Conservation (phyloP, 1,140 invertebrate genomes). For the Aphidius gifuensis region DNA sequence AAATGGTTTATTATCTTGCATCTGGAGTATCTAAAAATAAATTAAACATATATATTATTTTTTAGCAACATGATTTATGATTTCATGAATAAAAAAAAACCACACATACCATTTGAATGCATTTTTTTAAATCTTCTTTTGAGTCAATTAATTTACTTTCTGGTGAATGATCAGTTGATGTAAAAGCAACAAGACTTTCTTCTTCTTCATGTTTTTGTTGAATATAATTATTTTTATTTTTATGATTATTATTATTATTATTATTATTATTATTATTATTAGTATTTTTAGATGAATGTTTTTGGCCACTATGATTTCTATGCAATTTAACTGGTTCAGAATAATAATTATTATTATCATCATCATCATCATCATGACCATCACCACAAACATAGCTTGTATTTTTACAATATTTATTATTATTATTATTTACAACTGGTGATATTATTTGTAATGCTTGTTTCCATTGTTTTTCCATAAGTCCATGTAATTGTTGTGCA, state of each 20-base stretch:
- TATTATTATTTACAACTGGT: slow-evolving; percentile 16
- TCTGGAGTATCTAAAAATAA: slow-evolving; percentile 42
- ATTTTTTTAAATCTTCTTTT: slow-evolving; percentile 45
- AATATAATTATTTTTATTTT: slow-evolving; percentile 25
- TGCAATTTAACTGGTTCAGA: background rate
- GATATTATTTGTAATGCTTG: slow-evolving; percentile 72
- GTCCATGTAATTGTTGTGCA: slow-evolving; percentile 69
- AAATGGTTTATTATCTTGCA: slow-evolving; percentile 44
- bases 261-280: slow-evolving; percentile 23
- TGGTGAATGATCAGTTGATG: slow-evolving; percentile 41
- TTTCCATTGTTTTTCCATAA: slow-evolving; percentile 78
- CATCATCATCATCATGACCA: background rate
- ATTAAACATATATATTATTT: background rate
- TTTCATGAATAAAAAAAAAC: background rate
- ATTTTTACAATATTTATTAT: too few relatives aligned
- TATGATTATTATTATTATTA: slow-evolving; percentile 27
- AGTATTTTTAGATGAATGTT: background rate
- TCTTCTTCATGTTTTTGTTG: slow-evolving; percentile 39
- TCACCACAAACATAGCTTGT: too few relatives aligned
- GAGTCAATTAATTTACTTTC: slow-evolving; percentile 37
- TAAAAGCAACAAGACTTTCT: slow-evolving; percentile 39
- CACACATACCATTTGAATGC: slow-evolving; percentile 46
- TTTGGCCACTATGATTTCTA: too few relatives aligned
- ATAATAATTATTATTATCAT: slow-evolving; percentile 12
- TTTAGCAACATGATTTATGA: background rate